Conservation (phyloP, 2,113 vertebrate genomes). For the Fukomys damarensis region DNA sequence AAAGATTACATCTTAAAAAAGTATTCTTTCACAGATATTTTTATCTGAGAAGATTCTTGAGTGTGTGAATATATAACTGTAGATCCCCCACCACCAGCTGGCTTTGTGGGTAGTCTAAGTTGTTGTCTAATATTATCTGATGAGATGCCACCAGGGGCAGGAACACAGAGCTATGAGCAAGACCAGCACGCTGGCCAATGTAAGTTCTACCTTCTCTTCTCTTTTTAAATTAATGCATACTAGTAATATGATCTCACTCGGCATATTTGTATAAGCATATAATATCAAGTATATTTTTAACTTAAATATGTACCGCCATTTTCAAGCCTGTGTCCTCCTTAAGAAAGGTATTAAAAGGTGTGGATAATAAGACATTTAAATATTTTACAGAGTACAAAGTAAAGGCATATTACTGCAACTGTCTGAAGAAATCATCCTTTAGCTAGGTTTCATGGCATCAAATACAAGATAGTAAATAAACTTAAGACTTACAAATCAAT, state of each 20-base stretch:
- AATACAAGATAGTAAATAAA: slow-evolving; percentile 27
- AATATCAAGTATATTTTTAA: slow-evolving; percentile 6
- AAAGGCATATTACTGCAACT: not conserved
- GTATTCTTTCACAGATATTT: not conserved
- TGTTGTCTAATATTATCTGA: too few species aligned
- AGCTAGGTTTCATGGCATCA: slow-evolving; percentile 36
- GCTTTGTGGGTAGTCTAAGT: too few species aligned
- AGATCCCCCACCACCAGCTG: not conserved
- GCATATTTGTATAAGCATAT: not conserved
- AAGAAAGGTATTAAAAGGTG: not conserved
- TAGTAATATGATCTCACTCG: not conserved
- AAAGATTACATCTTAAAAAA: not conserved
- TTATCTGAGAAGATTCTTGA: not conserved
- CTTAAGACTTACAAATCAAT: not conserved
- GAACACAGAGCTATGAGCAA: too few species aligned
- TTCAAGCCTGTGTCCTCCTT: not conserved
- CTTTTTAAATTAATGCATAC: not conserved
- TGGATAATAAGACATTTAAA: not conserved
- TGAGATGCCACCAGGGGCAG: too few species aligned
- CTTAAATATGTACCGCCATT: not conserved
- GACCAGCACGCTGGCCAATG: too few species aligned
- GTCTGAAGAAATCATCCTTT: slow-evolving; percentile 15
- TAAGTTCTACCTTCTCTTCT: not conserved
- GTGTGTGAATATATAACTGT: not conserved
- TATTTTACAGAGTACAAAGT: not conserved